Base-by-base conservation (phyloP, 2,797 vertebrate genomes). In the Cossypha caffra region DNA sequence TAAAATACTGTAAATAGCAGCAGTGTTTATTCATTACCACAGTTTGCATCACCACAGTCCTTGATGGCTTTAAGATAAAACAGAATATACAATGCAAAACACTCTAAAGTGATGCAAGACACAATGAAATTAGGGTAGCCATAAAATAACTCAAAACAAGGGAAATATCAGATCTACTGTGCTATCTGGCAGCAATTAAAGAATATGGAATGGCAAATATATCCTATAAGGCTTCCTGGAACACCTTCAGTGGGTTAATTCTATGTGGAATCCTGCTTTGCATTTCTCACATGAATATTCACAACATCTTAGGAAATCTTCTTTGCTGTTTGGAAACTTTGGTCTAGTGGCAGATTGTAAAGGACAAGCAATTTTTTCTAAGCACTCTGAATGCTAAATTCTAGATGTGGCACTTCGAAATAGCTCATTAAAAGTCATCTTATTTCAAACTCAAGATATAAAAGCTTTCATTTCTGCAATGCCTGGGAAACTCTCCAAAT, bases 401-500 rank as follows among this genome's bases (percentile, higher is more conserved):
- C 29, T 74, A 67, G 43, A 88, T 54, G 23, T 55, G 48, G 37
- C 29, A 43, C n/a, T 88, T 85, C 15, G 10, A 83, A 74, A 88
- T 37, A 81, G 26, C 82, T 89, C 76, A 73, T 63, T 75, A 81
- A 87, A 84, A 19, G 5, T 18, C 23, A 58, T 77, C 82, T 79
- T 54, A 52, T 91, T 95, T 87, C 47, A 74, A 90, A 76, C 48
- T 90, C 38, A 77, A 77, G 59, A 87, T 50, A 29, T 50, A 55
- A 90, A 93, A 79, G 35, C 47, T 94, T 83, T 72, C 50, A 50
- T 88, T 94, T 93, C 72, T 88, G 42, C 79, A 51, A n/a, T 51
- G 42, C 33, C 82, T 81, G 47, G 87, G 92, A 97, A 95, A 71
- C 18, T 43, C 33, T 96, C 88, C 93, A 95, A 96, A 94, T 77